Base-by-base conservation (phyloP, 2,797 vertebrate genomes). In the Holocentrus rufus region DNA sequence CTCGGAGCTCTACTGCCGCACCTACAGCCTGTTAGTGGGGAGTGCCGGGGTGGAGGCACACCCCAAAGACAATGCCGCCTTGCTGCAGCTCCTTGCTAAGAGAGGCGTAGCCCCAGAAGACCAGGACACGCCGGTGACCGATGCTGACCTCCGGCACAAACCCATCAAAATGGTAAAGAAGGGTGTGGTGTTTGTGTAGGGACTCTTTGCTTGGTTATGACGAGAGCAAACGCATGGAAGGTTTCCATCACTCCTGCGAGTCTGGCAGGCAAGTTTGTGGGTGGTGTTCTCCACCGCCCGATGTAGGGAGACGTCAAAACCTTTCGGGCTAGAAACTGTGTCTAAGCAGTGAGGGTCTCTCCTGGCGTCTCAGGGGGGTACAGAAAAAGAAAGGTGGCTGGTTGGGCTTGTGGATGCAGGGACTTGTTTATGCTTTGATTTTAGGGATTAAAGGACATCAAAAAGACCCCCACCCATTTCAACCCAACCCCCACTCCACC, bases 141-240 rank as follows among this genome's bases (percentile, higher is more conserved):
- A 96, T 44, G 90, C 91, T 0, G 95, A 97, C 86, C 95, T 98
- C 46, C 88, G 63, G 18, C 93, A 93, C 66, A 96, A 96, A 89
- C 96, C 97, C 44, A 95, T 98, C 90, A 95, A 95, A 90, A 97
- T 98, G 97, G 97, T 97, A 92, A 93, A 0, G 7, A 54, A 2
- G 36, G 17, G 61, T 9, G 18, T 56, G 3, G 6, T 69, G n/a
- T 36, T 69, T 36, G 14, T 47, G 9, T 30, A n/a, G n/a, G 2
- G 15, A 17, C 2, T 31, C 9, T 53, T 39, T 5, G 4, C 4
- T 66, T 14, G 4, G 2, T 53, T 39, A 53, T 50, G 52, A 55
- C 14, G 11, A 69, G 34, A 44, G 34, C 65, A 30, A 50, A 68
- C 6, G 2, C 17, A 22, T 23, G 30, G 17, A 2, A 25, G 20